These are phyloP conservation scores for Pardalotus punctatus DNA, from an alignment of 2,113 vertebrate species.

Conservation along the genomic window DNA sequence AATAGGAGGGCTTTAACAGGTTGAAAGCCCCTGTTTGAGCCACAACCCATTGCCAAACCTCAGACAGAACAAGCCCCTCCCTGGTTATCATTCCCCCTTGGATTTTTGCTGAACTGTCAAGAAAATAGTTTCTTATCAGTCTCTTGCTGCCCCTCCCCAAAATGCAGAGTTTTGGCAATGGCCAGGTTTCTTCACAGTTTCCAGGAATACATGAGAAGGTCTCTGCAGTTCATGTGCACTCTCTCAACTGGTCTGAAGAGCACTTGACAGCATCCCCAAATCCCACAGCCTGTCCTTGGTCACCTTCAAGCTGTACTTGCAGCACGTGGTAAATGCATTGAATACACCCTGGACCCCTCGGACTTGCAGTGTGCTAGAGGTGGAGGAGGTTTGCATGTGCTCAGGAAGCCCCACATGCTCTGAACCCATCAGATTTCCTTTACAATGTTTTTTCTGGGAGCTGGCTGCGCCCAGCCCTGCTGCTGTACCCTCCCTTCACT, in stretches of 20 bases:
- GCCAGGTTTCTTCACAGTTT: background rate
- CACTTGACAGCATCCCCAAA: background rate
- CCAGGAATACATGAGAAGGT: background rate
- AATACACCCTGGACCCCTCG: background rate
- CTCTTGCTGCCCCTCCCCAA: background rate
- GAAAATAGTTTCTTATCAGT: background rate
- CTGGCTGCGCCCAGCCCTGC: fast-evolving
- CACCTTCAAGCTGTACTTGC: background rate
- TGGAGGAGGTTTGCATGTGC: background rate
- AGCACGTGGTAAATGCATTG: fast-evolving
- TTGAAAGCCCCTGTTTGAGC: background rate
- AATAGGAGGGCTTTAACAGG: background rate
- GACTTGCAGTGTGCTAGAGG: background rate
- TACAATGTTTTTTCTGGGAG: fast-evolving
- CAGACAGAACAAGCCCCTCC: background rate
- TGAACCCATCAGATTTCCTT: background rate
- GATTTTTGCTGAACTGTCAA: background rate
- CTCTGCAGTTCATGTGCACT: background rate
- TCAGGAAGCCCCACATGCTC: background rate
- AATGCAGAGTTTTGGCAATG: background rate
- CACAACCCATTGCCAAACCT: background rate
- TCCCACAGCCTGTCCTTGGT: background rate
- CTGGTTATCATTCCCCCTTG: background rate
- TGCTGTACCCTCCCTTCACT: background rate
- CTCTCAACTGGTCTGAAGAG: background rate